Base-by-base conservation (phyloP, 2,888 invertebrate species). In the Hyles lineata region DNA sequence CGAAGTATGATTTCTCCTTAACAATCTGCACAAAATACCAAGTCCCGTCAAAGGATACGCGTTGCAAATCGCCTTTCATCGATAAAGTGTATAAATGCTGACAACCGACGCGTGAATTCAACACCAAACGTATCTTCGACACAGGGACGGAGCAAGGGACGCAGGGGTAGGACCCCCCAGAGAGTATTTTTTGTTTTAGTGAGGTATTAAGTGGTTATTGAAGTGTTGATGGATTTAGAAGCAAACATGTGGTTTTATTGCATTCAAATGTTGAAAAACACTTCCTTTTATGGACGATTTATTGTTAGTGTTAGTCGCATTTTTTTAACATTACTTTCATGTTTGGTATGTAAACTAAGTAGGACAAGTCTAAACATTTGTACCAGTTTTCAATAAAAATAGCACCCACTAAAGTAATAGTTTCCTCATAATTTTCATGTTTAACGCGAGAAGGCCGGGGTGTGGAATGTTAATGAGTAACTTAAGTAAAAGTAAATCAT, bases 51-150 rank as follows among this genome's bases (percentile, higher is more conserved):
- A 21, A 62, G 9, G 70, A 69, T 62, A 71, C 55, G 62, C 62
- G 55, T 32, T 69, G 70, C 61, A 74, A 74, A 62, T 72, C 55
- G 72, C 62, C 75, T 75, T 77, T 79, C 79, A 78, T 79, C 78
- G 77, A 75, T 73, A 76, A 80, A 80, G 23, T 78, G 80, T 78
- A 83, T 85, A 86, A 86, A 86, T 81, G 86, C 85, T 86, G 86
- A 85, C 85, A 80, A 78, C 76, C 72, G 73, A 74, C 76, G 76
- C 77, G 78, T 74, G 74, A 79, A 82, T 81, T 84, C 83, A 78
- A 79, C 79, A 58, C 29, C 63, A 72, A 72, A 67, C 58, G 58
- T 58, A 63, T 59, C 35, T 63, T 43, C 43, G 35, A n/a, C 25
- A 67, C 58, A 70, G 59, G 58, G 29, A 70, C 35, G 70, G 32